Evolutionary conservation across 2,797 vertebrate genomes (phyloP).

Genomic region (Falco cherrug): DNA sequence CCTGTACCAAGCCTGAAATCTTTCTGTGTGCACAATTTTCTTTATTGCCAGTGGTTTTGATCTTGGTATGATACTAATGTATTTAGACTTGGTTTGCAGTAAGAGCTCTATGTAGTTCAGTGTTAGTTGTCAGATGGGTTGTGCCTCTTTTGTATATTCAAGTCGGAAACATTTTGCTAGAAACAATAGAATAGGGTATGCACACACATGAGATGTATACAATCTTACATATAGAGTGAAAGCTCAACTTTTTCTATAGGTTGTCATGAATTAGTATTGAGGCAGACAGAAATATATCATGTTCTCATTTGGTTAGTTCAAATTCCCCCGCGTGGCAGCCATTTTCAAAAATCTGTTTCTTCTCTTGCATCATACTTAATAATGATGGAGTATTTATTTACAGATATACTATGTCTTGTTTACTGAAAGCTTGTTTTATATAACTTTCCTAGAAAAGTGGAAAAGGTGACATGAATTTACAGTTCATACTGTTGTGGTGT

Average conservation of each 20-base stretch:
- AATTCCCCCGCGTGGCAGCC: not conserved
- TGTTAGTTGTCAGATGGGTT: not conserved
- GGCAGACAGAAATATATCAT: not conserved
- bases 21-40: not conserved
- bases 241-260: not conserved
- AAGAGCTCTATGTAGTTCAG: not conserved
- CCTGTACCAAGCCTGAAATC: not conserved
- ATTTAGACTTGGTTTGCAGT: not conserved
- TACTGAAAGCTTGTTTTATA: not conserved
- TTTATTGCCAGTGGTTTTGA: not conserved
- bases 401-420: not conserved
- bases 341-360: not conserved
- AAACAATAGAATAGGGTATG: not conserved
- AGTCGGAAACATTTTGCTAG: not conserved
- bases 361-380: not conserved
- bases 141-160: not conserved
- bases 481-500: not conserved
- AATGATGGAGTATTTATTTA: not conserved
- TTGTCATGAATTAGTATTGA: not conserved
- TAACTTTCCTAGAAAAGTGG: not conserved
- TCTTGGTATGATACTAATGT: not conserved
- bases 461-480: not conserved
- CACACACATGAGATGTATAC: not conserved
- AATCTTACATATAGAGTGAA: not conserved
- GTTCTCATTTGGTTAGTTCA: not conserved